These are phyloP conservation scores for Caenorhabditis drosophilae DNA, from an alignment of 2,888 invertebrate genomes.

Conservation along the genomic window DNA sequence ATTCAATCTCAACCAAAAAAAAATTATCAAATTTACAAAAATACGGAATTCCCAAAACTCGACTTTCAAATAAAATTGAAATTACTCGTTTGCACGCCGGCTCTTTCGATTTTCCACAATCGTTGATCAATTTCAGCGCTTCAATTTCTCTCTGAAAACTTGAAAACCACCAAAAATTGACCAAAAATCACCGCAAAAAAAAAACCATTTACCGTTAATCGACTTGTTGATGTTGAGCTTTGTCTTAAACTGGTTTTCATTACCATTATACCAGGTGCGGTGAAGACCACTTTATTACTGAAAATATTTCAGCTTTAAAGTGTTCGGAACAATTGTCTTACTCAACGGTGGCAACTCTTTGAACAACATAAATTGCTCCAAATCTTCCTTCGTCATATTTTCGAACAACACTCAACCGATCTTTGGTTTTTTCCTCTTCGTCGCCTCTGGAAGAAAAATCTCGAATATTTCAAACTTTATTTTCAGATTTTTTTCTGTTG, in stretches of 20 bases:
- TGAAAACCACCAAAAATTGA: neutral
- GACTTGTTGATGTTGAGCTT: neutral
- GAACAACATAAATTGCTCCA: constrained; percentile 5
- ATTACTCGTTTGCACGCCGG: neutral
- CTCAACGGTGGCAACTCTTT: neutral
- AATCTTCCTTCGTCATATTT: constrained; percentile 4
- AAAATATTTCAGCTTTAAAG: neutral
- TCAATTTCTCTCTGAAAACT: neutral
- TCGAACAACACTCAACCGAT: neutral
- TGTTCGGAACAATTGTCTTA: neutral
- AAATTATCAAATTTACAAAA: constrained; percentile 5
- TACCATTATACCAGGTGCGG: neutral
- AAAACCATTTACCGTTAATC: neutral
- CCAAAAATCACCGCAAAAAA: neutral
- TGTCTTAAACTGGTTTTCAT: neutral
- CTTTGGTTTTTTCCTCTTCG: neutral
- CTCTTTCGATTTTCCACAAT: neutral
- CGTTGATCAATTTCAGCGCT: neutral
- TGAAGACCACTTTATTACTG: neutral
- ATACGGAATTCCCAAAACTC: constrained; percentile 1
- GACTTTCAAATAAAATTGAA: constrained; percentile 5
- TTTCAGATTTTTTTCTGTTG: too few relatives aligned
- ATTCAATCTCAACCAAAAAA: too few relatives aligned
- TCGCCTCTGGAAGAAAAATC: neutral
- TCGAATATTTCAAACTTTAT: too few relatives aligned